Evolutionary conservation across 2,888 invertebrate species (phyloP), one percentile per base, ranked within the genome.

Genomic region (Nomada ruficornis): DNA sequence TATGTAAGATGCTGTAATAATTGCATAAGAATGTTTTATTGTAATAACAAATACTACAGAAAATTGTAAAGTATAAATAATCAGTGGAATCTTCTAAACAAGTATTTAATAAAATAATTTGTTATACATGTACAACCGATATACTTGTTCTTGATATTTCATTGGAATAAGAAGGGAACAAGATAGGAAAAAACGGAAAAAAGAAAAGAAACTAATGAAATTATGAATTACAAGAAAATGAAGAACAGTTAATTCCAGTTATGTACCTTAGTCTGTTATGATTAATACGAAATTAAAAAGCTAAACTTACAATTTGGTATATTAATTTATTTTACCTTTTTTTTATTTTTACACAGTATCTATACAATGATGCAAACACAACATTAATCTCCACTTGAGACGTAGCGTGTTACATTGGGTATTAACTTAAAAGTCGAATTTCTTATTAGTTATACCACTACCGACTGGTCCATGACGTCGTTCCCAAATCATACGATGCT

Each of bases 401-500:
- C 60, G 26, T 44, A 52, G 47, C 13, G 26, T 64, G 29, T 78
- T 63, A 67, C 57, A 59, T 76, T 57, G 67, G 67, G 64, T 82
- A 76, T 23, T 36, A 65, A 71, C 69, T 86, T 87, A 88, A 77
- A 44, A 29, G 0, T 29, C 11, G 15, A 78, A 69, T 85, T 13
- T 42, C n/a, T 57, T 36, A 86, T 95, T 95, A 36, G 60, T 71
- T 95, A 95, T 96, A 80, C 96, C 96, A 77, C 94, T 94, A 82
- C 97, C 97, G 64, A 97, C 96, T 18, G 96, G 96, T 10, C 98
- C 98, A 90, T 99, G 96, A 84, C 99, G 96, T 93, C 98, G 96
- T 94, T 99, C 99, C 99, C 99, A 99, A 89, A 99, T 95, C 96
- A 99, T 95, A 86, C 99, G 97, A 95, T 99, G 99, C 94, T 99